Evolutionary conservation across 2,797 vertebrate genomes (phyloP).

Genomic region (Alcedo quadribrachys): DNA sequence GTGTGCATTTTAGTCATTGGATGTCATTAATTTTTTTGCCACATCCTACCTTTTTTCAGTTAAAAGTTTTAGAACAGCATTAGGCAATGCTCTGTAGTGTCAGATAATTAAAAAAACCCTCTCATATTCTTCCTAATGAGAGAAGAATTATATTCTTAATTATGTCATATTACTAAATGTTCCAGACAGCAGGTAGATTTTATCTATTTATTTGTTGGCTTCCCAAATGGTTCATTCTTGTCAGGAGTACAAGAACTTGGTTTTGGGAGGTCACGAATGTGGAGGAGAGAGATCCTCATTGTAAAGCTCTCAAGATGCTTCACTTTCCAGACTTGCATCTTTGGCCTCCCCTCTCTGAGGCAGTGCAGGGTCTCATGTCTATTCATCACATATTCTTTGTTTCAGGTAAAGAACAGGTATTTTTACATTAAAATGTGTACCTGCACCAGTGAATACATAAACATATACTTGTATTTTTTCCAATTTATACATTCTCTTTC

Average conservation of each 20-base stretch:
- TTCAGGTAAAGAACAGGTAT: background rate
- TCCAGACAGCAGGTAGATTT: background rate
- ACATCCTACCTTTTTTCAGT: background rate
- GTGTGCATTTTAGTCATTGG: background rate
- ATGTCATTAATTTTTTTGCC: background rate
- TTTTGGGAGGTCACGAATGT: background rate
- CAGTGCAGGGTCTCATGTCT: accelerated
- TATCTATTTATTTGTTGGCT: background rate
- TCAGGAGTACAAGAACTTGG: background rate
- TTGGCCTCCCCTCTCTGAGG: accelerated
- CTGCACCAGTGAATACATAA: background rate
- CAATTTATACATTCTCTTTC: background rate
- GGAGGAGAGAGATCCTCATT: background rate
- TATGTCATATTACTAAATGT: background rate
- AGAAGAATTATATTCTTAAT: background rate
- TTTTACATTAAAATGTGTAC: accelerated
- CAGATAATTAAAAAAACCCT: background rate
- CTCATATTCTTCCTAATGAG: background rate
- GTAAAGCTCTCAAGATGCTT: background rate
- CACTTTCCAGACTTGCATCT: background rate
- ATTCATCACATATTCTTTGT: background rate
- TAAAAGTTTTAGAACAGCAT: background rate
- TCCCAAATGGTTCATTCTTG: background rate
- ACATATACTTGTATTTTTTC: background rate
- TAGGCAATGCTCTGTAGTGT: background rate